Conservation (phyloP, 2,113 vertebrate genomes). For the Prochilodus magdalenae region DNA sequence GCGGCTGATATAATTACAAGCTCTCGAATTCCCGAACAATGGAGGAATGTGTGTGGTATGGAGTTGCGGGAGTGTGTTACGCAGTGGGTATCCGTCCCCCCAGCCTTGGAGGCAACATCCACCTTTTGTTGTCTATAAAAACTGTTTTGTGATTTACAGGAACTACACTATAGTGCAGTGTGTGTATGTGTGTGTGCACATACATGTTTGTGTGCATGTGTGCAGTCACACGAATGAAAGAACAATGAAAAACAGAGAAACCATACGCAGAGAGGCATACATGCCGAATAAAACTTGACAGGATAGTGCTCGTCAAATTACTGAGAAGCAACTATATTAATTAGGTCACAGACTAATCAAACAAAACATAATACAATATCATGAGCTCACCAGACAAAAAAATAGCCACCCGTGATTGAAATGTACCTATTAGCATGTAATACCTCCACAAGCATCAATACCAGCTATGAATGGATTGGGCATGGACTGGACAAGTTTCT, state of each 20-base stretch:
- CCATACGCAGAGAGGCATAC: background rate
- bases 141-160: slow-evolving; percentile 70
- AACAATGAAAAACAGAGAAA: slow-evolving; percentile 11
- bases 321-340: too few species aligned
- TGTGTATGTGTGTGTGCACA: slow-evolving; percentile 9
- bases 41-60: background rate
- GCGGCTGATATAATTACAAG: slow-evolving; percentile 26
- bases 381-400: too few species aligned
- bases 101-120: slow-evolving; percentile 68
- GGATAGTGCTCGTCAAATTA: too few species aligned
- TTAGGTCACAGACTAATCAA: too few species aligned
- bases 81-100: slow-evolving; percentile 26
- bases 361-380: too few species aligned
- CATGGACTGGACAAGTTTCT: too few species aligned
- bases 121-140: slow-evolving; percentile 76
- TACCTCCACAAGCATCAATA: too few species aligned
- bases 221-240: slow-evolving; percentile 18
- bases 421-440: too few species aligned
- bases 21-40: slow-evolving; percentile 32
- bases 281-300: too few species aligned
- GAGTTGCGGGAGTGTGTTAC: slow-evolving; percentile 17
- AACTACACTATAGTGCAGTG: slow-evolving; percentile 56
- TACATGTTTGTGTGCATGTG: slow-evolving; percentile 2
- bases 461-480: too few species aligned
- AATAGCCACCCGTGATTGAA: too few species aligned